Evolutionary conservation across 2,888 invertebrate genomes (phyloP), one percentile per base, ranked within the genome.

Genomic region (Sicus ferrugineus): DNA sequence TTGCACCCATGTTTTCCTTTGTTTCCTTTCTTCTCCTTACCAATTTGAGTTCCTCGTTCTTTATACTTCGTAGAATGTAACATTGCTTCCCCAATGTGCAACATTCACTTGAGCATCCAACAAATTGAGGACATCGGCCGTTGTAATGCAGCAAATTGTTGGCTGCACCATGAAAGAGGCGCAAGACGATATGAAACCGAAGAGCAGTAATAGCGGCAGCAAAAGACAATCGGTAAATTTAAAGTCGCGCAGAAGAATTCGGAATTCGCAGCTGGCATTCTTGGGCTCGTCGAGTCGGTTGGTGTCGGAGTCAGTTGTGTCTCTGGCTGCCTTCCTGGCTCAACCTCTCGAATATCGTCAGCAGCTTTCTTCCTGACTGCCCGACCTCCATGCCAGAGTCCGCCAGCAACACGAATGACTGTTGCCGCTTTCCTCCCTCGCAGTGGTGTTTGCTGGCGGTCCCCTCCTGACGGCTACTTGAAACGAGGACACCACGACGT

Each of bases 101-200:
- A 16, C 2, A 4, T 52, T 26, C 11, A 34, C 1, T 30, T 34
- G 31, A 21, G 23, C 52, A 19, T 38, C 14, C 65, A 23, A 52
- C 34, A 26, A 65, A 65, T 52, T 54, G 65, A 65, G 65, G 65
- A 65, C 64, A 52, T 64, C 38, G 64, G 64, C 31, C 50, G 52
- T 52, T 50, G 52, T 34, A 64, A 52, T 31, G 50, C 30, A 50
- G 26, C 26, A 23, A 46, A 65, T 54, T 54, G 26, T 5, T 14
- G 5, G 14, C 5, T 54, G 46, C 46, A 46, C n/a, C 28, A 11
- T 54, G 28, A 28, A 54, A 14, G 42, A 9, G 42, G n/a, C 16
- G 3, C 4, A 34, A 34, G 34, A 2, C 34, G 34, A 34, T 14
- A 34, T 34, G 34, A 34, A 34, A 14, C 14, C 5, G 42, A 42